Base-by-base conservation (phyloP, 2,113 vertebrate genomes). In the Perca flavescens region DNA sequence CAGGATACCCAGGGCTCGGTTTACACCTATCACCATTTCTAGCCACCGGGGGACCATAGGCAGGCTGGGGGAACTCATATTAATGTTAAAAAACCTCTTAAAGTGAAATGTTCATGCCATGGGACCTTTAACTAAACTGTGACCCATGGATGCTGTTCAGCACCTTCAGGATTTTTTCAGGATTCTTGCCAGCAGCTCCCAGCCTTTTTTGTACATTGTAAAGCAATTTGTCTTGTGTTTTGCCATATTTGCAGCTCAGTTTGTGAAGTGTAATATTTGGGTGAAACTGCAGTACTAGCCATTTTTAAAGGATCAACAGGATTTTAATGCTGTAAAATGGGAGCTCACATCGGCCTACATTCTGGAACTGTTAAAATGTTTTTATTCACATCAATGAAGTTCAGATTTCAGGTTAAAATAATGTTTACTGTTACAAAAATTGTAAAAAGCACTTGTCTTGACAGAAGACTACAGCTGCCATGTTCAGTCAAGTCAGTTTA, bases 361-460 rank as follows among this genome's bases (percentile, higher is more conserved):
- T 17, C 12, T 46, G 25, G 17, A 12, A 14, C n/a, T 40, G n/a
- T n/a, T 65, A 54, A 67, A 74, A 31, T 76, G 13, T 58, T 58
- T 88, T 67, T 81, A 57, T 66, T 83, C 49, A 75, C 36, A 65
- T 13, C 56, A 73, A 81, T 57, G 5, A 86, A 43, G 40, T 43
- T 43, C 40, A 43, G 40, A 11, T 43, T 10, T 43, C 40, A 43
- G 40, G 40, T 43, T 43, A 43, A 43, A 43, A 43, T 11, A 43
- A 10, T 11, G 40, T 43, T 43, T 43, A 43, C 9, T 11, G 40
- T 10, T 43, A 43, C 40, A 43, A 43, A 43, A 43, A 43, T 43
- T 8, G 7, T 40, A 9, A 40, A 40, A 62, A 43, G 40, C 14
- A 50, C 47, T 58, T 16, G 5, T 50, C 3, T 40, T 65, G 49